Percentiles rank a stretch among this genome's conserved stretches.
These are phyloP conservation scores for Ectropis grisescens DNA, from an alignment of 1,140 invertebrate genomes.

Conservation along the genomic window DNA sequence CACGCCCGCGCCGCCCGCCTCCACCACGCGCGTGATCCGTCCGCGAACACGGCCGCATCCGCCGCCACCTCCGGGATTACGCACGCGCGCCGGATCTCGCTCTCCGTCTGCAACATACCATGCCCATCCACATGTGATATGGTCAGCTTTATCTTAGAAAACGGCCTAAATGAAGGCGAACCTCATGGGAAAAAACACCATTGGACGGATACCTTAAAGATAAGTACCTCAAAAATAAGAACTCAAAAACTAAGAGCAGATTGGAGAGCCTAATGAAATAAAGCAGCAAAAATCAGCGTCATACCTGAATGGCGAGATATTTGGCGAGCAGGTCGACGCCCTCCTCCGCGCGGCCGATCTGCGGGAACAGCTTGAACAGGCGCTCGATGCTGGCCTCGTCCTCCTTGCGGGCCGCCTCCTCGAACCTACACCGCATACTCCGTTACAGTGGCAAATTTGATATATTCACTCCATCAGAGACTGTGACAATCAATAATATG, in stretches of 20 bases:
- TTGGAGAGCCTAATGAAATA: too few relatives aligned
- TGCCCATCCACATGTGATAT: slow-evolving; percentile 2
- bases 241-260: too few relatives aligned
- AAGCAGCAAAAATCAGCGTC: background rate
- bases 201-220: too few relatives aligned
- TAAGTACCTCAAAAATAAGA: too few relatives aligned
- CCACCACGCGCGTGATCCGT: slow-evolving; percentile 35
- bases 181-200: too few relatives aligned
- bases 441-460: background rate
- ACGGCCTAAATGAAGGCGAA: background rate
- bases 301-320: slow-evolving; percentile 89
- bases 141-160: too few relatives aligned
- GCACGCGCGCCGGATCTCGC: slow-evolving; percentile 16
- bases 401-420: slow-evolving; percentile 90
- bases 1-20: slow-evolving; percentile 22
- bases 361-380: slow-evolving; percentile 98
- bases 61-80: slow-evolving; percentile 6
- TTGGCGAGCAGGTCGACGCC: slow-evolving; percentile 93
- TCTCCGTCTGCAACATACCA: slow-evolving; percentile 18
- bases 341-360: slow-evolving; percentile 92
- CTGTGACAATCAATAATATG: too few relatives aligned
- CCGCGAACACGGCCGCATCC: slow-evolving; percentile 29
- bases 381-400: slow-evolving; percentile 96
- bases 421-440: slow-evolving; percentile 76
- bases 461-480: background rate